phyloP scores from a whole-genome alignment of 2,888 invertebrate species.

The Heliconius ismenius region DNA sequence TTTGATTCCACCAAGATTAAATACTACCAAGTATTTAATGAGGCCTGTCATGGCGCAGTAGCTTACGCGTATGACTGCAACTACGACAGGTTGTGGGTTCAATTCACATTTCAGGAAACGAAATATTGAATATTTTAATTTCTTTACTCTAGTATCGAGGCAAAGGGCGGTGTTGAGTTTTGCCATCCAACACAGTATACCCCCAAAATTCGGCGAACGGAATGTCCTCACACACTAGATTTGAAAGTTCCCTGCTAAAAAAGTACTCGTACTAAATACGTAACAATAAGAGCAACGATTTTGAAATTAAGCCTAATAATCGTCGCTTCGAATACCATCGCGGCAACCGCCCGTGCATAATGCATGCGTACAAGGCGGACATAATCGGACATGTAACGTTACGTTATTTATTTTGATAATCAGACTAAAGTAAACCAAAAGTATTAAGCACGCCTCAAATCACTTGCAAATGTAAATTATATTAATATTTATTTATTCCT shows the following conservation, averaged over 20 bases:
- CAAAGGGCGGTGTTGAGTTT: too few species aligned
- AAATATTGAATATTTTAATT: too few species aligned
- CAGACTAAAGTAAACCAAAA: slow-evolving; percentile 23
- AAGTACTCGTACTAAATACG: too few species aligned
- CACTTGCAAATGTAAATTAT: neutral
- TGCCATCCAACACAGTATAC: too few species aligned
- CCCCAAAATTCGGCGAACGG: too few species aligned
- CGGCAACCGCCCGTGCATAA: slow-evolving; percentile 61
- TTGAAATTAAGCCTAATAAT: slow-evolving; percentile 58
- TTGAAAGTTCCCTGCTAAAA: too few species aligned
- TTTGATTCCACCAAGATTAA: neutral
- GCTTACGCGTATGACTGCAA: neutral
- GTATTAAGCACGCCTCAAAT: slow-evolving; percentile 18
- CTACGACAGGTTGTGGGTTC: neutral
- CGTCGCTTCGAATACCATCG: slow-evolving; percentile 61
- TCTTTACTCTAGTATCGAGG: too few species aligned
- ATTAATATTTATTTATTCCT: neutral
- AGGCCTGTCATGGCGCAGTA: too few species aligned
- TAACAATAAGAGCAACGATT: slow-evolving; percentile 47
- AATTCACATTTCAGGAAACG: too few species aligned
- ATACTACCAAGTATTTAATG: too few species aligned
- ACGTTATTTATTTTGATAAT: slow-evolving; percentile 35
- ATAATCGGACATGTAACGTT: slow-evolving; percentile 37
- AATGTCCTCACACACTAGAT: too few species aligned
- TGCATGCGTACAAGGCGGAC: slow-evolving; percentile 52